These are phyloP conservation scores for Xiphorhynchus erythropygius DNA, from an alignment of 2,797 vertebrate species.

Conservation along the genomic window DNA sequence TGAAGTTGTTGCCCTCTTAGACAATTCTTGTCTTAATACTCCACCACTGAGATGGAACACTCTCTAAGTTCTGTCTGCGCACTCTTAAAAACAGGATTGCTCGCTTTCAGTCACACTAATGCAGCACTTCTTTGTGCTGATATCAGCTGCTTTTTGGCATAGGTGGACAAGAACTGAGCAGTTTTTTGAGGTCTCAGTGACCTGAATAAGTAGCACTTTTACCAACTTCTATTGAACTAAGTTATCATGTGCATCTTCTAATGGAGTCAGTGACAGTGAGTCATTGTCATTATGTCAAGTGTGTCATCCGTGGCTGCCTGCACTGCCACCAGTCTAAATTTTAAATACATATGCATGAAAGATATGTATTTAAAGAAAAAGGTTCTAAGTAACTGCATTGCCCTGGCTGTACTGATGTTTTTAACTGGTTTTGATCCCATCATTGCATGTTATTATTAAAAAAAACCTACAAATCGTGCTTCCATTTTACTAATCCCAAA, in stretches of 20 bases:
- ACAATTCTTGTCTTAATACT: background rate
- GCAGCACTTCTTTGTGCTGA: background rate
- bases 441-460: background rate
- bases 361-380: background rate
- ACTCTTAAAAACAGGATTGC: background rate
- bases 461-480: rapidly evolving
- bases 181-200: background rate
- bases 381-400: background rate
- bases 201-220: background rate
- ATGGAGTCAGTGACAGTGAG: background rate
- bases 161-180: background rate
- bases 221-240: background rate
- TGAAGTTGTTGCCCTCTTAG: background rate
- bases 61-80: background rate
- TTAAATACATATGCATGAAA: background rate
- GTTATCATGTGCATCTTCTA: background rate
- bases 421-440: background rate
- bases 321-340: background rate
- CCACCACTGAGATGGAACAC: background rate
- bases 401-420: background rate
- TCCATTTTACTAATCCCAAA: background rate
- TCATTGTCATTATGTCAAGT: background rate
- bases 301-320: background rate
- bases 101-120: background rate
- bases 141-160: background rate